Base-by-base conservation (phyloP, 2,797 vertebrate species). In the Smutsia gigantea region DNA sequence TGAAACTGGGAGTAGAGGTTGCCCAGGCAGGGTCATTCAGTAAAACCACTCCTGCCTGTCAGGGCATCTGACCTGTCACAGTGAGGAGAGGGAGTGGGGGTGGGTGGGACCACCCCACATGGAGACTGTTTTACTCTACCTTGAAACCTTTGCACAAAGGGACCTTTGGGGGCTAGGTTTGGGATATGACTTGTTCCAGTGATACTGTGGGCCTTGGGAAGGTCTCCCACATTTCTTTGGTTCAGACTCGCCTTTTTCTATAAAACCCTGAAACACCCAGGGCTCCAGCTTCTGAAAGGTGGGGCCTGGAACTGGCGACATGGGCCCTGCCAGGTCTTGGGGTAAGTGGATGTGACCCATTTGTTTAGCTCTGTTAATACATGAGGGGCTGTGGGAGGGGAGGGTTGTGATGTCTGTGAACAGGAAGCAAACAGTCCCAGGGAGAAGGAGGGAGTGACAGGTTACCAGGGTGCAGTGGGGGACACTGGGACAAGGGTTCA, bases 241-340 rank as follows among this genome's bases (percentile, higher is more conserved):
- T 23, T 94, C 42, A 71, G 69, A 68, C n/a, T 57, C 15, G 34
- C 34, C 53, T 86, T 63, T 83, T 93, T 49, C 49, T 34, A 4
- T 37, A 19, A 53, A 51, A 12, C 27, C 55, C 17, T 13, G 2
- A 87, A 94, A 63, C 8, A 57, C n/a, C 2, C 31, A 69, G 27
- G 71, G 17, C 46, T 42, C 39, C 23, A 57, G 84, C 12, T 88
- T 86, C 64, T 25, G 27, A 59, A 64, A 71, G 29, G 46, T 4
- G 11, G 93, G 84, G n/a, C 10, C 69, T 55, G 3, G 23, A n/a
- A 49, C 57, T 49, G 64, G 8, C 4, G 23, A 51, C 31, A 23
- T 3, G 0, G 0, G 1, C 5, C 59, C 53, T 57, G 51, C 9
- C 5, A 19, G 77, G 49, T 59, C n/a, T 75, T 7, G n/a, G 69